A percentile compares a stretch with the other conserved stretches of the same genome.
These are phyloP conservation scores for Pelagia noctiluca DNA, from an alignment of 30 jellyfish, hydroid and myxozoan species.

Conservation along the genomic window DNA sequence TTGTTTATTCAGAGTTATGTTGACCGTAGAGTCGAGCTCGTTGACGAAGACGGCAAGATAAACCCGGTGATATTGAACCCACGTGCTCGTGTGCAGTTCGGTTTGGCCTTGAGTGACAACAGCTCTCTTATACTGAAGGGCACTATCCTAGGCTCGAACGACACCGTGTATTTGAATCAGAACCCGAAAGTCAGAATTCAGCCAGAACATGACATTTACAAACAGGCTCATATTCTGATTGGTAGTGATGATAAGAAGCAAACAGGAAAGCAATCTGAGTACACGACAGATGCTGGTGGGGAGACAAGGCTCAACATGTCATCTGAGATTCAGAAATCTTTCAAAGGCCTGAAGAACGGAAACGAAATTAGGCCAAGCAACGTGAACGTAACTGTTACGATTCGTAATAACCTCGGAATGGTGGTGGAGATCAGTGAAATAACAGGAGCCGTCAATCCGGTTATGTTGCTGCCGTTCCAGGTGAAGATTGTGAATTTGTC, in stretches of 20 bases:
- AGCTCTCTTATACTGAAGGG: conserved; percentile 77
- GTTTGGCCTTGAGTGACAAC: conserved; percentile 66
- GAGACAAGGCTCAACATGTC: conserved; percentile 40
- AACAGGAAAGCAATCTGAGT: conserved; percentile 29
- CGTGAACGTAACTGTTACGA: conserved; percentile 17
- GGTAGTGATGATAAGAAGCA: conserved; percentile 40
- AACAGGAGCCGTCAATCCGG: conserved; percentile 86
- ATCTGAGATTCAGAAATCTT: conserved; percentile 31
- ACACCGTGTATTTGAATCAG: conserved; percentile 64
- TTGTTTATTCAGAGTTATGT: conserved; percentile 74
- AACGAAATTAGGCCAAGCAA: too few relatives aligned
- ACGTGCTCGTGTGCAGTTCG: conserved; percentile 70
- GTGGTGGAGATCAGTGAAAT: conserved; percentile 75
- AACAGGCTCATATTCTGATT: conserved; percentile 70
- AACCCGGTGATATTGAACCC: conserved; percentile 86
- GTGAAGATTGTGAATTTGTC: conserved; percentile 42
- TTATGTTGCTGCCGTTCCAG: conserved; percentile 66
- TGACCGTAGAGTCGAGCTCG: conserved; percentile 77
- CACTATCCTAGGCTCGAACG: conserved; percentile 66
- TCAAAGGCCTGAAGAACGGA: too few relatives aligned
- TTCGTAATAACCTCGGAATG: conserved; percentile 47
- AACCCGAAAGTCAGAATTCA: conserved; percentile 61
- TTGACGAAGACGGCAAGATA: conserved; percentile 71
- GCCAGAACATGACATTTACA: conserved; percentile 73
- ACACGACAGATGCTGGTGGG: conserved; percentile 43